Base-by-base conservation (phyloP, 2,888 invertebrate genomes). In the Hetaerina titia region DNA sequence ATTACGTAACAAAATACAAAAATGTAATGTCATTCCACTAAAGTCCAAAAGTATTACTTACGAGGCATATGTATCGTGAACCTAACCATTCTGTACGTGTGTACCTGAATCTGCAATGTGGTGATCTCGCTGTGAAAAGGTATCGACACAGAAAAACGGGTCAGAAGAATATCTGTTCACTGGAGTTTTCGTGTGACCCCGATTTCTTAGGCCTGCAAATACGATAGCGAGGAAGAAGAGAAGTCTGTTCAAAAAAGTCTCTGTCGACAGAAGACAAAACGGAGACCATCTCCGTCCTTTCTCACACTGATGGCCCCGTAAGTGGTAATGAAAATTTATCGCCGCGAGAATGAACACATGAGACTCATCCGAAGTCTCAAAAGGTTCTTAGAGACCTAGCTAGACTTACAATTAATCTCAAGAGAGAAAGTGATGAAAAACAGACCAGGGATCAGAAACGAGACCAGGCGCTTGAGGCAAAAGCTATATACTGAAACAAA, bases 281-380 rank as follows among this genome's bases (percentile, higher is more conserved):
- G 19, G 60, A 81, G 81, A 31, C 81, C 81, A 31, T 31, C 31
- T 31, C n/a, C 81, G 13, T 6, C 22, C 22, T 22, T n/a, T 69
- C 69, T 31, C 81, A 15, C n/a, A 15, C 31, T 81, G 81, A 81
- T 81, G 81, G 81, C 25, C 81, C 31, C 81, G 81, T 81, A 31
- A 81, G 81, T 81, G 81, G 81, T 81, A 81, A 81, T 81, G 81
- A 81, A 81, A 81, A 81, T 81, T 81, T 81, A 81, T 81, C 81
- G 81, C 81, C 81, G 31, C 8, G 13, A 2, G 81, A 81, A 81
- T 31, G 81, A 31, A 31, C 31, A 22, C 81, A 81, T 22, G 11
- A 15, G 31, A 31, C 25, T 8, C 25, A 2, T 4, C 25, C 31
- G 13, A 69, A n/a, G 22, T n/a, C 22, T 8, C n/a, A 31, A 81